Conservation (phyloP, 2,113 vertebrate species). For the Phrynosoma blainvillii region DNA sequence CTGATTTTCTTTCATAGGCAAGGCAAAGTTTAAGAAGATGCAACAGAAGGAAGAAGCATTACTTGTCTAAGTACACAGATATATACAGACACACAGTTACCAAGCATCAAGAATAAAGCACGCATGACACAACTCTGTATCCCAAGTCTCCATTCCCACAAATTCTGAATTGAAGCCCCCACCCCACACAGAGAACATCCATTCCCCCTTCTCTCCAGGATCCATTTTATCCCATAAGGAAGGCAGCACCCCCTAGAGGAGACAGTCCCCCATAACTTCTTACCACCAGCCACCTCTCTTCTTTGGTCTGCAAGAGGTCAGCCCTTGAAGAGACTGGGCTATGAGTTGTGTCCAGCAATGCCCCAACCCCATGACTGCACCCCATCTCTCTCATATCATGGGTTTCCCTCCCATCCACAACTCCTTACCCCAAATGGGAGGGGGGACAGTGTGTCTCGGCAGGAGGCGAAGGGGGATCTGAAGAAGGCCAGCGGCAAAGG, state of each 20-base stretch:
- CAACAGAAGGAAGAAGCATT: no score
- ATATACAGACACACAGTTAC: neutral
- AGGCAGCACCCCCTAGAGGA: neutral
- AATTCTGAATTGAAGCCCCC: no score
- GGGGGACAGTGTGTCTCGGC: neutral
- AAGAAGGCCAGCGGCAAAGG: neutral
- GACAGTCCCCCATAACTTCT: no score
- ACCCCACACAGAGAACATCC: neutral
- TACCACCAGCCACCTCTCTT: neutral
- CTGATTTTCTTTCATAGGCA: neutral
- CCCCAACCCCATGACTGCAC: no score
- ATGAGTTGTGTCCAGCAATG: neutral
- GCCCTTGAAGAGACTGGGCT: neutral
- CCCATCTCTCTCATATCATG: neutral
- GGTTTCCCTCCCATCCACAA: neutral
- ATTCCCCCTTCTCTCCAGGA: neutral
- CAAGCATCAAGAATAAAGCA: neutral
- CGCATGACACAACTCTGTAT: neutral
- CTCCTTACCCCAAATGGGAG: conserved; percentile 20
- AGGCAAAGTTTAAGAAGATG: neutral
- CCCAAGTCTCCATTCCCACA: neutral
- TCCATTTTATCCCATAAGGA: neutral
- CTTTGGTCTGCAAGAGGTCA: neutral
- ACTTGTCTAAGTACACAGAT: no score
- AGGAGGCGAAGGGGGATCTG: conserved; percentile 22